Conservation (phyloP, 2,113 vertebrate species). For the Gymnobelideus leadbeateri region DNA sequence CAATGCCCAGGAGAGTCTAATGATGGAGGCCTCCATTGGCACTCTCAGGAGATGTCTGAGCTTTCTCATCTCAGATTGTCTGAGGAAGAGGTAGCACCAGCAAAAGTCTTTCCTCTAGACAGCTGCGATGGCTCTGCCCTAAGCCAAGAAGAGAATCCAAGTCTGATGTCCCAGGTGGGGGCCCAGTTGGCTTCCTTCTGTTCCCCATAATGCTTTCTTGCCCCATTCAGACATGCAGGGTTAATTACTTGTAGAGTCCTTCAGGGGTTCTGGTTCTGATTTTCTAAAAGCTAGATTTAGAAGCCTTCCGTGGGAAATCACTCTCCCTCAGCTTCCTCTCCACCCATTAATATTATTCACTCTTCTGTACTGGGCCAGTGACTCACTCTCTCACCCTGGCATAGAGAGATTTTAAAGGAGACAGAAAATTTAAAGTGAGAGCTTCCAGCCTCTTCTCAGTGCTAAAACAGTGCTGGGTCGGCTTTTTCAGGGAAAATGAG, state of each 20-base stretch:
- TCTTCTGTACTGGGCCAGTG: background rate
- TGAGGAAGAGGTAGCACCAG: background rate
- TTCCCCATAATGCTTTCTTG: fast-evolving
- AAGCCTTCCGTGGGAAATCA: fast-evolving
- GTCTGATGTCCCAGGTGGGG: background rate
- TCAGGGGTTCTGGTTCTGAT: background rate
- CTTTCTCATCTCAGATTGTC: background rate
- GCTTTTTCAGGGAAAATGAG: background rate
- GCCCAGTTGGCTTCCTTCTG: background rate
- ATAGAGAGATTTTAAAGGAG: background rate
- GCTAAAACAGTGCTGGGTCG: background rate
- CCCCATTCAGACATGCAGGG: background rate
- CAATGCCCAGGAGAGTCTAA: background rate
- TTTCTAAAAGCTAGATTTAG: background rate
- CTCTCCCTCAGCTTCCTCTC: background rate
- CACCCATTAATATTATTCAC: background rate
- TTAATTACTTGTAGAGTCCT: background rate
- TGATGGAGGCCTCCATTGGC: background rate
- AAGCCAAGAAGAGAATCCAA: background rate
- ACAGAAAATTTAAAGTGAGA: background rate
- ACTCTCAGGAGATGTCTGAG: background rate
- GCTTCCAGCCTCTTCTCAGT: background rate
- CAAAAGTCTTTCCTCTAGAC: background rate
- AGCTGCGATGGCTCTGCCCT: background rate
- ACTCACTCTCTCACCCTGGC: background rate